Evolutionary conservation across 2,113 vertebrate species (phyloP), one percentile per base, ranked within the genome.

Genomic region (Ailuropoda melanoleuca): DNA sequence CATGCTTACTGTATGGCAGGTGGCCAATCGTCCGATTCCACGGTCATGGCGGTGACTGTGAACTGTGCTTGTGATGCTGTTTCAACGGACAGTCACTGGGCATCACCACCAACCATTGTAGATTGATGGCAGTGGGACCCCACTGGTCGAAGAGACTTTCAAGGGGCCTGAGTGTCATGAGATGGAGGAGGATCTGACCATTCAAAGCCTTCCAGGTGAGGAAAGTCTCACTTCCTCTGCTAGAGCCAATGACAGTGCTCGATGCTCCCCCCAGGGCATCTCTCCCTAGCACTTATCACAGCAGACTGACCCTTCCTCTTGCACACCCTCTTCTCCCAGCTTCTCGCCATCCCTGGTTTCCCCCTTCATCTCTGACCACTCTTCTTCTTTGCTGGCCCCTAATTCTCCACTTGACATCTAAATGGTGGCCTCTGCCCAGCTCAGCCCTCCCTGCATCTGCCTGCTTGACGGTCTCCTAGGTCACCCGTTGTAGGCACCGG

Each of bases 11-110:
- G 6, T 0, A 0, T 8, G n/a, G 26, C 39, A 0, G 6, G 26
- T 13, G 48, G 68, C 26, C 9, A 1, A 23, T 3, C 1, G 1
- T 34, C 39, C 8, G 1, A 1, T 9, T 31, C 53, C 58, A 14
- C 53, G 1, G 6, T n/a, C 50, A 23, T 0, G 8, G 68, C 0
- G 0, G 23, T 9, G 3, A 53, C 4, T 4, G 10, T 13, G 15
- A 66, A 37, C 24, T 14, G 31, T 12, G 21, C n/a, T 8, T 5
- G 18, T 3, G 48, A 14, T 46, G 8, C 37, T 2, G 1, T 37
- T 46, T 31, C 29, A 29, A 8, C 0, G 50, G 66, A 53, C 6
- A 31, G 26, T 3, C 53, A 2, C 15, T 3, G 3, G n/a, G 6
- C 31, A 13, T 18, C 83, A 60, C 83, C 8, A 3, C 39, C 39